Evolutionary conservation across 2,888 invertebrate genomes (phyloP), one percentile per base, ranked within the genome.

Genomic region (Corbicula japonica): DNA sequence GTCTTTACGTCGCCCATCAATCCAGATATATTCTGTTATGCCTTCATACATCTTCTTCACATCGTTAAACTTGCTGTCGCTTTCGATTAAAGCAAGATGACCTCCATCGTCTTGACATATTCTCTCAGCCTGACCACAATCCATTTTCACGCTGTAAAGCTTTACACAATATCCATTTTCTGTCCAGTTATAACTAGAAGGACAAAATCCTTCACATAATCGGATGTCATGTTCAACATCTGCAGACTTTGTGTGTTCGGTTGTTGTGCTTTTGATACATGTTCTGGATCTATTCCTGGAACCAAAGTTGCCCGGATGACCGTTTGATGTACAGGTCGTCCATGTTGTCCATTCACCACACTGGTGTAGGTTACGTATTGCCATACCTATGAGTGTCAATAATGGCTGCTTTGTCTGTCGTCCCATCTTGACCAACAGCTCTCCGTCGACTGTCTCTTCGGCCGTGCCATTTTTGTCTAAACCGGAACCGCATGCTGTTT

Each of bases 181-280:
- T 3, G 69, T 70, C 32, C 34, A 26, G 28, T 70, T 70, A 18
- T 60, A 70, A 15, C 8, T 2, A 2, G 26, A 8, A 0, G 58
- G 44, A 69, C 69, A 69, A 41, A 44, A 46, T 1, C 69, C 69
- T 48, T 69, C 58, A 32, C 69, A 69, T n/a, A 69, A n/a, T 23
- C 41, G 56, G 6, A 6, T 28, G 1, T 69, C 58, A n/a, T n/a
- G n/a, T n/a, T n/a, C n/a, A n/a, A n/a, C n/a, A n/a, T n/a, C n/a
- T n/a, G n/a, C n/a, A n/a, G n/a, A n/a, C n/a, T n/a, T n/a, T n/a
- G n/a, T n/a, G n/a, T n/a, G n/a, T n/a, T n/a, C n/a, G n/a, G n/a
- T n/a, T n/a, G n/a, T n/a, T 23, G 23, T 8, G 26, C 3, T 15
- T 60, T 38, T n/a, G 5, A 6, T 8, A n/a, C 61, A 61, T 18